Conservation (phyloP, 2,113 vertebrate species). For the Dromas ardeola region DNA sequence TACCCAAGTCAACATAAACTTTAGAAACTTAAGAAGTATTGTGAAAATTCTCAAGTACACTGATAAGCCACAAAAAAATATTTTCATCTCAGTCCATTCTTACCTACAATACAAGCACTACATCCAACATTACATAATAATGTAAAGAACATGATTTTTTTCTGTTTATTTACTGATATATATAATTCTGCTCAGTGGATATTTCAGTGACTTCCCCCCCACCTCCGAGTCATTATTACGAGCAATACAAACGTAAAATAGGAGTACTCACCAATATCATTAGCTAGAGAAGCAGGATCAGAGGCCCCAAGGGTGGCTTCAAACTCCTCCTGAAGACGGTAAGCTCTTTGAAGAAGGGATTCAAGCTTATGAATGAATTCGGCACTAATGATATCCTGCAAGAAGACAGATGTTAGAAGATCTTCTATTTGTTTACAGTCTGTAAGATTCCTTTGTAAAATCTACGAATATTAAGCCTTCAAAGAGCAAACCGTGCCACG, state of each 20-base stretch:
- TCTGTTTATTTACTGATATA: neutral
- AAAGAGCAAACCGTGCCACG: neutral
- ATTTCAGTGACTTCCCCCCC: neutral
- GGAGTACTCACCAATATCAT: conserved; percentile 82
- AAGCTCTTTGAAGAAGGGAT: conserved; percentile 91
- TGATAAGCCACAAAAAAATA: neutral
- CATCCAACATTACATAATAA: neutral
- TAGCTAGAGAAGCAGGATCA: conserved; percentile 80
- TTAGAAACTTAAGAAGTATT: neutral
- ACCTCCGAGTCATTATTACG: neutral
- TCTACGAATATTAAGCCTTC: neutral
- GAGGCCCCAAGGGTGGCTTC: conserved; percentile 87
- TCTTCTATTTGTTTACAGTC: neutral
- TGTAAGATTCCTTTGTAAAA: neutral
- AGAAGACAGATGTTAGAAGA: neutral
- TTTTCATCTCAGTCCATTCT: neutral
- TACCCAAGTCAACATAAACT: neutral
- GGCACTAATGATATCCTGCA: conserved; percentile 89
- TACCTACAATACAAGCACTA: neutral
- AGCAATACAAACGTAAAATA: neutral
- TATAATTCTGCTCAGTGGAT: neutral
- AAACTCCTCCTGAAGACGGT: conserved; percentile 95
- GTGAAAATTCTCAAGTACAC: neutral
- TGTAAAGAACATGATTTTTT: neutral
- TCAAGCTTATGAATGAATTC: conserved; percentile 96